Conservation (phyloP, 2,888 invertebrate species). For the Empis livida region DNA sequence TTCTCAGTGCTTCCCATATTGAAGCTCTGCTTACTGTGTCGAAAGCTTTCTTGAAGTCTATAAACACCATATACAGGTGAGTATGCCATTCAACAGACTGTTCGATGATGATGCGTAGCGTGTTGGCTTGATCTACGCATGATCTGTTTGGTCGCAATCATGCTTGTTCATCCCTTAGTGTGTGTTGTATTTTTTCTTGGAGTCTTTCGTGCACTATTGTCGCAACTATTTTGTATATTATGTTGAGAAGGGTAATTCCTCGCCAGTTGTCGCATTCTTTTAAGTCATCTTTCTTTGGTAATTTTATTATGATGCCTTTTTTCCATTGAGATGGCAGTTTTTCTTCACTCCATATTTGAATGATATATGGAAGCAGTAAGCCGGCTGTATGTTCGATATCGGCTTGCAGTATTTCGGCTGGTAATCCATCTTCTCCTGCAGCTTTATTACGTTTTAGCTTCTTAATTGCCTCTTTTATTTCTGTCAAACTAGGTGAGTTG, state of each 20-base stretch:
- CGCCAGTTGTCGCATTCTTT: slow-evolving; percentile 1
- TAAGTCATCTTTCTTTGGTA: slow-evolving; percentile 5
- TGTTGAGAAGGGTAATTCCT: neutral
- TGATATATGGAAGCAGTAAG: neutral
- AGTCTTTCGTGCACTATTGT: neutral
- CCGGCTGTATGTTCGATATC: neutral
- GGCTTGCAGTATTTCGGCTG: neutral
- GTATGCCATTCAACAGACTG: slow-evolving; percentile 3
- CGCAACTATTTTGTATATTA: slow-evolving; percentile 4
- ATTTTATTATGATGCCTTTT: neutral
- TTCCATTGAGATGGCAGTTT: neutral
- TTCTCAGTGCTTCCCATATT: slow-evolving; percentile 5
- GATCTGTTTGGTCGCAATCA: slow-evolving; percentile 8
- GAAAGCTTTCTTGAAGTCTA: slow-evolving; percentile 13
- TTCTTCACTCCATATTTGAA: neutral
- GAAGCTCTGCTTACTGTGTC: slow-evolving; percentile 7
- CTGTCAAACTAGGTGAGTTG: neutral
- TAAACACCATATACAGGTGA: slow-evolving; percentile 8
- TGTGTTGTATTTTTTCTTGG: slow-evolving; percentile 1
- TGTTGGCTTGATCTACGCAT: slow-evolving; percentile 10
- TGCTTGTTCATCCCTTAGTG: slow-evolving; percentile 8
- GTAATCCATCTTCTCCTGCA: neutral
- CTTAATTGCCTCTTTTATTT: neutral
- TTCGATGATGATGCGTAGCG: slow-evolving; percentile 7
- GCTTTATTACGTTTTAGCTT: neutral